A percentile compares a stretch with the other conserved stretches of the same genome.
These are phyloP conservation scores for Cordylochernes scorpioides DNA, from an alignment of 2,888 invertebrate genomes.

Conservation along the genomic window DNA sequence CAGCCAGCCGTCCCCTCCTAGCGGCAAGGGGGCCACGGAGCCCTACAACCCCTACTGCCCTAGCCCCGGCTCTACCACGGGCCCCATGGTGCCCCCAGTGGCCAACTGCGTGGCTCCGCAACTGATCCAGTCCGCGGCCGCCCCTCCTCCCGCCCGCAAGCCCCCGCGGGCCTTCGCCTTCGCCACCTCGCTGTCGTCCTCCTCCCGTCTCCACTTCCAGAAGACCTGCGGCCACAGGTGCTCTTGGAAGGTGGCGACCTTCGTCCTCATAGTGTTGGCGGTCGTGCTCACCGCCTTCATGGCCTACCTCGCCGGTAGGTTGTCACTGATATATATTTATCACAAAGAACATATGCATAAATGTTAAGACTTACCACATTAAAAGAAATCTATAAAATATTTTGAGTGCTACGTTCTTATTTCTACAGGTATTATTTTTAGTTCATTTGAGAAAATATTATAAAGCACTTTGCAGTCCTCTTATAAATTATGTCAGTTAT, in stretches of 20 bases:
- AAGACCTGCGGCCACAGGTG: conserved; percentile 25
- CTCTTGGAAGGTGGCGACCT: conserved; percentile 73
- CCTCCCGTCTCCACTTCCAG: conserved; percentile 10
- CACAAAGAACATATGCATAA: too few species aligned
- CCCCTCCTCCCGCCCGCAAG: conserved; percentile 6
- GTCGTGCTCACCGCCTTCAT: conserved; percentile 53
- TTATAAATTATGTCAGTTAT: too few species aligned
- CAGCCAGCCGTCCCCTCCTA: conserved; percentile 13
- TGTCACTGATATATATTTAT: too few species aligned
- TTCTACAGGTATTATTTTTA: too few species aligned
- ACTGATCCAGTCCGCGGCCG: conserved; percentile 12
- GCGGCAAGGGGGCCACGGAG: too few species aligned
- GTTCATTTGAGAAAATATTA: too few species aligned
- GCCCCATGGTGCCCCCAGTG: conserved; percentile 14
- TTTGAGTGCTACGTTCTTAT: too few species aligned
- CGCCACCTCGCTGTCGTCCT: conserved; percentile 7
- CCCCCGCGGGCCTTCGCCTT: conserved; percentile 7
- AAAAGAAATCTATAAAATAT: too few species aligned
- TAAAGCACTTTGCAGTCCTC: too few species aligned
- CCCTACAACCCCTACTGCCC: too few species aligned
- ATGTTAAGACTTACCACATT: too few species aligned
- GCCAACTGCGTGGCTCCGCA: conserved; percentile 15
- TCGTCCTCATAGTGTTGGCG: conserved; percentile 56
- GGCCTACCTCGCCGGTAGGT: conserved; percentile 69
- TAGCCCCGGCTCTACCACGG: conserved; percentile 13